Conservation (phyloP, 2,113 vertebrate species). For the Peucedramus taeniatus region DNA sequence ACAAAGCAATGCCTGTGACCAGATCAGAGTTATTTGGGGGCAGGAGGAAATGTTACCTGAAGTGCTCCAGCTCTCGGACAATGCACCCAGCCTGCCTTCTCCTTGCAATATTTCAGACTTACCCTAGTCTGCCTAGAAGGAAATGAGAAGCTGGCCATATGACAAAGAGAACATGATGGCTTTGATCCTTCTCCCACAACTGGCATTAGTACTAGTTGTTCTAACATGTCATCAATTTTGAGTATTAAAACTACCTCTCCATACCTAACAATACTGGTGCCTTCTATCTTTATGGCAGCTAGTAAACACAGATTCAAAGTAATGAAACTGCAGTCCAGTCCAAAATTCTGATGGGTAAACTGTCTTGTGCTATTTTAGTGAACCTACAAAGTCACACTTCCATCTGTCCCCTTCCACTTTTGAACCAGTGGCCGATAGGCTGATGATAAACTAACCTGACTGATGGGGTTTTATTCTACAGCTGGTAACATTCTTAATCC, state of each 20-base stretch:
- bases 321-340: background rate
- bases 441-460: background rate
- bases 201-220: background rate
- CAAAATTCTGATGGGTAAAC: background rate
- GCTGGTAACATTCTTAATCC: background rate
- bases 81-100: fast-evolving
- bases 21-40: background rate
- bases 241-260: background rate
- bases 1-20: background rate
- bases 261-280: background rate
- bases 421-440: background rate
- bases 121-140: background rate
- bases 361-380: background rate
- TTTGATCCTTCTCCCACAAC: background rate
- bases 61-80: background rate
- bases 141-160: background rate
- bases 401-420: background rate
- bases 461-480: background rate
- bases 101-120: background rate
- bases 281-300: background rate
- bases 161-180: background rate
- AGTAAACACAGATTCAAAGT: background rate
- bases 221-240: background rate
- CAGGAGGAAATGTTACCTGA: background rate
- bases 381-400: background rate